phyloP scores from a whole-genome alignment of 2,113 vertebrate species.

The Aegypius monachus region DNA sequence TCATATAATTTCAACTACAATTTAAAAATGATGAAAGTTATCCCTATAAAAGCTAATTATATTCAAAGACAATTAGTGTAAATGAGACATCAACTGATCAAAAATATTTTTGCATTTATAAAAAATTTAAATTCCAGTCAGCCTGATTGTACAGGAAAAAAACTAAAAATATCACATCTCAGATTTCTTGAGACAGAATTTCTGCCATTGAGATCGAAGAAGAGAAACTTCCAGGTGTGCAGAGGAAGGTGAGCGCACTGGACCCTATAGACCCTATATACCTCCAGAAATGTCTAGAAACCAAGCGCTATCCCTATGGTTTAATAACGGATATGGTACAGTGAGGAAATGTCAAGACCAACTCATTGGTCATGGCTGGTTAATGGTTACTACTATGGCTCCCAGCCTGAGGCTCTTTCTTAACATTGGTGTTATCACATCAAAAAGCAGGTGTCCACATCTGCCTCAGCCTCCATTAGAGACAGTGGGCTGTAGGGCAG shows the following conservation, averaged over 20 bases:
- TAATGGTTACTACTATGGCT: neutral
- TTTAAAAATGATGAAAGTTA: slow-evolving; percentile 15
- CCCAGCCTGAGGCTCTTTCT: neutral
- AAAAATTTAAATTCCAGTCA: slow-evolving; percentile 26
- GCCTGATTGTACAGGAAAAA: neutral
- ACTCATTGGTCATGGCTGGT: neutral
- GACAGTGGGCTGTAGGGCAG: neutral
- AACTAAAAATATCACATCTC: neutral
- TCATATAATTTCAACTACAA: neutral
- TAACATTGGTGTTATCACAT: neutral
- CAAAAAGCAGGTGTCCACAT: neutral
- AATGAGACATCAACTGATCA: neutral
- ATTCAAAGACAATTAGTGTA: neutral
- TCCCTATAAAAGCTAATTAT: neutral
- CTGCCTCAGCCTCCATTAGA: neutral
- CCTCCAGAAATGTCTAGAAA: neutral
- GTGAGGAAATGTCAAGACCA: neutral
- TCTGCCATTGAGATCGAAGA: neutral
- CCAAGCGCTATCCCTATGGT: neutral
- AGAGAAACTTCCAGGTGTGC: neutral
- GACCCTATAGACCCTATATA: neutral
- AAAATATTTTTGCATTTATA: slow-evolving; percentile 25
- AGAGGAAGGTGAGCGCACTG: neutral
- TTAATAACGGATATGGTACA: neutral
- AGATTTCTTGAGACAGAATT: neutral